phyloP scores from a whole-genome alignment of 2,797 vertebrate species.

The Gymnodraco acuticeps region DNA sequence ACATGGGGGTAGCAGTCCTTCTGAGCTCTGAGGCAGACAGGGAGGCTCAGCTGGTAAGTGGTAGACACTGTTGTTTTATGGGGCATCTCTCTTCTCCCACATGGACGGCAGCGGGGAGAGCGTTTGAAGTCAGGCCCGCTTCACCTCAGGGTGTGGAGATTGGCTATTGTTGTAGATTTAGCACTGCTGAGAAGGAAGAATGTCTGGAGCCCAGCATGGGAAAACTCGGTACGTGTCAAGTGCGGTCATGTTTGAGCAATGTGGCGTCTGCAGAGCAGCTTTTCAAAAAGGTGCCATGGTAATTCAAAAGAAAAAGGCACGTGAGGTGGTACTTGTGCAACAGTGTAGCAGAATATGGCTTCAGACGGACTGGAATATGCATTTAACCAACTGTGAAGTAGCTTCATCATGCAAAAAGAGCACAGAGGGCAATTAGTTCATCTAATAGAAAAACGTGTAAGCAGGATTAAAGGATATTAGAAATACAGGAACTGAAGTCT shows the following conservation, averaged over 20 bases:
- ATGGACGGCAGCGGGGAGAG: conserved; percentile 68
- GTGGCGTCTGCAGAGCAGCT: conserved; percentile 56
- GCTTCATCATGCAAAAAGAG: not conserved
- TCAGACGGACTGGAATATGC: conserved; percentile 14
- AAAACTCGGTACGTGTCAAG: conserved; percentile 71
- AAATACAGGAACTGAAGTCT: conserved; percentile 33
- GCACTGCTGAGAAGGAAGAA: conserved; percentile 75
- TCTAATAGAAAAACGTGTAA: not conserved
- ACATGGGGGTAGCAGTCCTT: conserved; percentile 77
- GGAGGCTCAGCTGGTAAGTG: conserved; percentile 72
- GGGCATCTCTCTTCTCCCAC: conserved; percentile 74
- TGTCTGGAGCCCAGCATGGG: conserved; percentile 78
- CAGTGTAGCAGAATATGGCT: not conserved
- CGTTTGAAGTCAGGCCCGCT: conserved; percentile 78
- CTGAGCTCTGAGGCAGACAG: conserved; percentile 64
- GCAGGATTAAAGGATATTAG: conserved; percentile 16
- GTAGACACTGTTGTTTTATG: conserved; percentile 74
- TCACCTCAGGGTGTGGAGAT: conserved; percentile 78
- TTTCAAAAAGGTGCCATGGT: conserved; percentile 44
- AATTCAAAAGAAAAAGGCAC: conserved; percentile 25
- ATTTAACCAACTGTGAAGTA: not conserved
- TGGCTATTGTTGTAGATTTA: conserved; percentile 78
- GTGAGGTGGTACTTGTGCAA: conserved; percentile 4
- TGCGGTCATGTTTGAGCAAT: conserved; percentile 77
- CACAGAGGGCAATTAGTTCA: not conserved